Evolutionary conservation across 2,797 vertebrate genomes (phyloP), one percentile per base, ranked within the genome.

Genomic region (Phyllotis vaccarum): DNA sequence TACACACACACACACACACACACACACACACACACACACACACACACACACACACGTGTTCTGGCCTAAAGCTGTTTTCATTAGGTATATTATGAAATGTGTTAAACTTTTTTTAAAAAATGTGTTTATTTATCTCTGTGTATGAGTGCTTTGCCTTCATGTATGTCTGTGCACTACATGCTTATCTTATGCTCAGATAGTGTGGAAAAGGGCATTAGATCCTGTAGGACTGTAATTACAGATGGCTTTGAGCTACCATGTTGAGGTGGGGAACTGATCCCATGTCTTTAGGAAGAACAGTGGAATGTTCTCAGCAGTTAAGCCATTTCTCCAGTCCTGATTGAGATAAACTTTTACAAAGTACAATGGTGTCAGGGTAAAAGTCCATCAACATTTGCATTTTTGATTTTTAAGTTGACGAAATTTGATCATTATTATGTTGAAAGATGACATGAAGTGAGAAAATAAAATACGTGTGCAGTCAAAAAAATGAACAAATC

Each of bases 391-490:
- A 2, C 31, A 49, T 93, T 62, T 94, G 43, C 3, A n/a, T 43
- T 95, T n/a, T 90, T 87, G 2, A 52, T 78, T 80, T 86, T 70
- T 40, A 14, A 75, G 14, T 62, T 82, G 40, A 60, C 6, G 49
- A 2, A 11, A 24, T 78, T 43, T 31, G 34, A 66, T 3, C n/a
- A 52, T 22, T 79, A 64, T 40, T 79, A 56, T 49, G 14, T 6
- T 88, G 43, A 31, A 29, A 92, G 93, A 90, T 92, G 1, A 82
- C 89, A 7, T 89, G 58, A 96, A 80, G 54, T 83, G 19, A 90
- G 68, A 93, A 81, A 27, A 81, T 24, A 75, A 62, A 52, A 76
- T 75, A 31, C 6, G 49, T 85, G 2, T 49, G 27, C 13, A 37
- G 34, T n/a, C 52, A 22, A 72, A 43, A 90, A 66, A 90, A 74